Conservation (phyloP, 2,797 vertebrate genomes). For the Aplochiton taeniatus region DNA sequence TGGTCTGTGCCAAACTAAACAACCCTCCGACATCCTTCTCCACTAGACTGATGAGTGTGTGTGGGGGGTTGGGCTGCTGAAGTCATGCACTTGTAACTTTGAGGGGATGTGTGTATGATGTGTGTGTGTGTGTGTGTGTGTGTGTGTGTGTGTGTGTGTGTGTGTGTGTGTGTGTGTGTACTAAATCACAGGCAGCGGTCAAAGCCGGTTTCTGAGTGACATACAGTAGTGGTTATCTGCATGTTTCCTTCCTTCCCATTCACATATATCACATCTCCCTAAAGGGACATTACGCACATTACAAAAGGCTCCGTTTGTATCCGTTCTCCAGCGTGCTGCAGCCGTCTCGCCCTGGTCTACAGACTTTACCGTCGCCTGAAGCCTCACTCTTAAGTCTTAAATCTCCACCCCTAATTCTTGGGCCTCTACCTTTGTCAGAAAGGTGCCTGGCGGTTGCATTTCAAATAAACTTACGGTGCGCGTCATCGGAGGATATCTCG, state of each 20-base stretch:
- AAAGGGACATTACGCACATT: conserved; percentile 28
- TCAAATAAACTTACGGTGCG: too few relatives aligned
- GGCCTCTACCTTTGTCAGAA: too few relatives aligned
- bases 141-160: conserved; percentile 9
- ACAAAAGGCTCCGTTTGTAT: conserved; percentile 27
- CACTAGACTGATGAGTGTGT: conserved; percentile 52
- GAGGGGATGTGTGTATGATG: conserved; percentile 36
- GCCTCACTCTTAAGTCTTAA: too few relatives aligned
- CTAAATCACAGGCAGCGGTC: conserved; percentile 27
- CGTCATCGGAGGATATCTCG: too few relatives aligned
- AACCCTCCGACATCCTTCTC: conserved; percentile 55
- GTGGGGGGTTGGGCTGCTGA: conserved; percentile 17
- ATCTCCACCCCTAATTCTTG: too few relatives aligned
- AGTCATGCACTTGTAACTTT: conserved; percentile 23
- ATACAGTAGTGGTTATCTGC: conserved; percentile 38
- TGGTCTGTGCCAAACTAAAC: conserved; percentile 59
- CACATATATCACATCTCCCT: conserved; percentile 44
- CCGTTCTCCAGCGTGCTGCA: too few relatives aligned
- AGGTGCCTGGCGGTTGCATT: too few relatives aligned
- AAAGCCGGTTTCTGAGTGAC: conserved; percentile 52
- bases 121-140: conserved; percentile 13
- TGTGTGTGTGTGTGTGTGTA: conserved; percentile 18
- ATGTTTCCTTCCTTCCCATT: conserved; percentile 36
- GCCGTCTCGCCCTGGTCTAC: too few relatives aligned
- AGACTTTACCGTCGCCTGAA: too few relatives aligned